Conservation (phyloP, 2,113 vertebrate genomes). For the Bostrychus sinensis region DNA sequence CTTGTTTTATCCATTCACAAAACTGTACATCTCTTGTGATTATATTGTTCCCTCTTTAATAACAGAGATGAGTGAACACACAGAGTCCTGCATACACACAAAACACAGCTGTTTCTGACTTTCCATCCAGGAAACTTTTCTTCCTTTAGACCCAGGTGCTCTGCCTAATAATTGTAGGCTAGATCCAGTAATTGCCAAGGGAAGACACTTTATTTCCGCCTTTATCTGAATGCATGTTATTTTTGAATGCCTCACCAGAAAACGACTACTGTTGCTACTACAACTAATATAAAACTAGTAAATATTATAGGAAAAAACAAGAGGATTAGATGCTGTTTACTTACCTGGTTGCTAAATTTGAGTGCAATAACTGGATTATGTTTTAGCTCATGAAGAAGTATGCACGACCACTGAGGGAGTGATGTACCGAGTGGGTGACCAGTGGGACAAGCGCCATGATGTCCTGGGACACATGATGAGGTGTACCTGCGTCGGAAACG, state of each 20-base stretch:
- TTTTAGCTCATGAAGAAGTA: conserved; percentile 91
- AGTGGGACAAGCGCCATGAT: conserved; percentile 96
- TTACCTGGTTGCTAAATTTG: not conserved
- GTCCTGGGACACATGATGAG: conserved; percentile 95
- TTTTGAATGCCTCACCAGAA: too few relatives aligned
- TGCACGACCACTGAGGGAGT: conserved; percentile 91
- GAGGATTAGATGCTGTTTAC: not conserved
- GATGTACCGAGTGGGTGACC: conserved; percentile 93
- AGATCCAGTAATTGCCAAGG: conserved; percentile 20
- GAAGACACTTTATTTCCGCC: conserved; percentile 4
- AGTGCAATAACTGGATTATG: not conserved
- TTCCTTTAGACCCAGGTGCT: conserved; percentile 32
- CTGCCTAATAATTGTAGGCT: conserved; percentile 35
- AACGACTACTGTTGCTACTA: not conserved
- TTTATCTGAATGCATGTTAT: not conserved
- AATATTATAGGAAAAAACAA: too few relatives aligned
- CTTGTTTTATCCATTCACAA: conserved; percentile 15
- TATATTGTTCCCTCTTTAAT: conserved; percentile 52
- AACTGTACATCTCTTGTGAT: conserved; percentile 35
- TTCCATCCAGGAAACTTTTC: conserved; percentile 21
- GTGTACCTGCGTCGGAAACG: conserved; percentile 93
- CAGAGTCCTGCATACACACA: conserved; percentile 22
- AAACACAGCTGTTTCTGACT: conserved; percentile 55
- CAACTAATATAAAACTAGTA: too few relatives aligned
- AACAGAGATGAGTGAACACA: conserved; percentile 36